Conservation (phyloP, 2,797 vertebrate genomes). For the Philypnodon macrostomus region DNA sequence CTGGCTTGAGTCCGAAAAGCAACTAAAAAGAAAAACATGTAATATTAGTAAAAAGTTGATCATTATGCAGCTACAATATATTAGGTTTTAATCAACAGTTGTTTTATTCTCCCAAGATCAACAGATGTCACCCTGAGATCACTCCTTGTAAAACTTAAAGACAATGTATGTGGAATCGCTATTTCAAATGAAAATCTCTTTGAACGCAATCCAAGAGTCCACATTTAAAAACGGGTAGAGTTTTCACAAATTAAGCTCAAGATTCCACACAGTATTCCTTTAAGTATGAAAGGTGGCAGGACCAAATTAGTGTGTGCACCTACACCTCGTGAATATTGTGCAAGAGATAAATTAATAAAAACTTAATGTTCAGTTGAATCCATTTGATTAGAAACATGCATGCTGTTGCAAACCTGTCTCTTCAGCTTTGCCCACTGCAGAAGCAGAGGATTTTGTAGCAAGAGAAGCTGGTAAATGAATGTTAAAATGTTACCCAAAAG, state of each 20-base stretch:
- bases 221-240: background rate
- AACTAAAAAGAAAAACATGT: slow-evolving; percentile 52
- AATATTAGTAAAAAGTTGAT: background rate
- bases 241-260: background rate
- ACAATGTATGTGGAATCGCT: no score
- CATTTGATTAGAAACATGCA: slow-evolving; percentile 43
- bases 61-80: no score
- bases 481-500: slow-evolving; percentile 2
- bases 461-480: slow-evolving; percentile 46
- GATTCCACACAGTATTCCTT: slow-evolving; percentile 1
- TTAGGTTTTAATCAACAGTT: no score
- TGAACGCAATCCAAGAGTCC: no score
- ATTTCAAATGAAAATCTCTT: no score
- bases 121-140: background rate
- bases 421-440: slow-evolving; percentile 40
- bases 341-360: background rate
- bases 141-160: background rate
- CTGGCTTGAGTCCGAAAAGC: slow-evolving; percentile 66
- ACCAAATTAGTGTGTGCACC: background rate
- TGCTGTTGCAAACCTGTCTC: slow-evolving; percentile 66
- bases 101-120: no score
- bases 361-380: background rate
- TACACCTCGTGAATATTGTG: slow-evolving; percentile 3
- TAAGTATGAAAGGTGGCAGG: background rate
- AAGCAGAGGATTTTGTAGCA: slow-evolving; percentile 58